Percentiles rank a stretch among this genome's conserved stretches.
Conservation (phyloP, 30 jellyfish, hydroid and myxozoan species). For the Rhopilema esculentum region DNA sequence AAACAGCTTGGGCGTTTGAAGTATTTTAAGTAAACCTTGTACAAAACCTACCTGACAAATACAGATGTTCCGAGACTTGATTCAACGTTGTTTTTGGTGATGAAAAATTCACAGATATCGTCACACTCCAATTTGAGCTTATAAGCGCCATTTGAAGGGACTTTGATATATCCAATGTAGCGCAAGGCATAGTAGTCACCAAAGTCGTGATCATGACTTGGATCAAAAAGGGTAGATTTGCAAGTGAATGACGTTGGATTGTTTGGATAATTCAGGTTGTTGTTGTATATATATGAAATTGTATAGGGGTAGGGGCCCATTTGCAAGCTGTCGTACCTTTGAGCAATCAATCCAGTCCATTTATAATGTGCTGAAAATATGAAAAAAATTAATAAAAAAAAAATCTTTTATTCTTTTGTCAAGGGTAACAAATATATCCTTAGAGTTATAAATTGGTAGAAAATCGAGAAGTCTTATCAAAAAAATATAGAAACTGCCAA, state of each 20-base stretch:
- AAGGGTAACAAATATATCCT: too few relatives aligned
- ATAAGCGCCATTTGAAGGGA: slow-evolving; percentile 23
- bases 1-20: background rate
- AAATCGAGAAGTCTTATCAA: too few relatives aligned
- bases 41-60: slow-evolving; percentile 2
- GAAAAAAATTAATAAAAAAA: too few relatives aligned
- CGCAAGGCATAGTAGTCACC: slow-evolving; percentile 54
- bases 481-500: too few relatives aligned
- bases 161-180: slow-evolving; percentile 41
- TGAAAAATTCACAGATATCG: slow-evolving; percentile 32
- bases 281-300: slow-evolving; percentile 10
- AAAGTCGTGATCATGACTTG: slow-evolving; percentile 10
- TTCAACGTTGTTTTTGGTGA: slow-evolving; percentile 36
- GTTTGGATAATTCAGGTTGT: slow-evolving; percentile 38
- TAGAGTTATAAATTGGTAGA: too few relatives aligned
- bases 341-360: slow-evolving; percentile 48
- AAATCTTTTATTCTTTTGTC: too few relatives aligned
- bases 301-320: background rate
- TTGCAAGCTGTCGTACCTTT: slow-evolving; percentile 1
- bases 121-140: slow-evolving; percentile 47
- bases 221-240: slow-evolving; percentile 59
- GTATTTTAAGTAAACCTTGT: background rate
- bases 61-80: slow-evolving; percentile 38
- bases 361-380: slow-evolving; percentile 26
- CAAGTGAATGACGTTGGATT: slow-evolving; percentile 48